These are phyloP conservation scores for Drosophila mercatorum DNA, from an alignment of 2,888 invertebrate genomes.

Conservation along the genomic window DNA sequence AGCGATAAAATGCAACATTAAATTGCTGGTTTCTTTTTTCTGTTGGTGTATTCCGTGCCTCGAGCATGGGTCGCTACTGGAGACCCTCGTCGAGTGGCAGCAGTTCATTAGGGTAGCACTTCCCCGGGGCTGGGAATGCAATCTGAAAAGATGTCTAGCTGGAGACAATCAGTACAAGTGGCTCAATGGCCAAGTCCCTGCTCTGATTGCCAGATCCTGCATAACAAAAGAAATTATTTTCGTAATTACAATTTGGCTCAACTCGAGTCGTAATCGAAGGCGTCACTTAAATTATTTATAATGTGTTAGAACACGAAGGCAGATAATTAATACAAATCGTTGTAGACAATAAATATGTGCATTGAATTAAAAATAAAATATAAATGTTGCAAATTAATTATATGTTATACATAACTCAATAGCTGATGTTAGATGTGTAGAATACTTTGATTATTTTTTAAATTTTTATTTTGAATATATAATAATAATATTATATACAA, in stretches of 20 bases:
- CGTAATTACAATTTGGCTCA: constrained; percentile 26
- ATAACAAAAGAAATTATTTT: constrained; percentile 35
- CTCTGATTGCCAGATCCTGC: constrained; percentile 30
- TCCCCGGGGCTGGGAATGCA: constrained; percentile 36
- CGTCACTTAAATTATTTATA: constrained; percentile 13
- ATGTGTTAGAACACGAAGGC: not conserved
- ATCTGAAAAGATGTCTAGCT: constrained; percentile 30
- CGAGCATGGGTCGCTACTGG: constrained; percentile 16
- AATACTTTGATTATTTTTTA: not conserved
- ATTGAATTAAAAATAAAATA: not conserved
- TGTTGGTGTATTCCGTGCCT: constrained; percentile 17
- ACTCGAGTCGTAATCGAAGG: constrained; percentile 13
- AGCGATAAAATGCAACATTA: constrained; percentile 84
- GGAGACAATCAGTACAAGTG: constrained; percentile 51
- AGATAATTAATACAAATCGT: not conserved
- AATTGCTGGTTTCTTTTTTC: constrained; percentile 73
- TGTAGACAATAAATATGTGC: no score
- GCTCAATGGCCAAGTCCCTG: constrained; percentile 22
- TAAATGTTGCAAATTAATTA: not conserved
- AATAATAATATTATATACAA: no score
- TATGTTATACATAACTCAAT: not conserved
- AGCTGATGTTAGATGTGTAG: no score
- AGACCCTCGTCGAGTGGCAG: constrained; percentile 45
- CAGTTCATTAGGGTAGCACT: constrained; percentile 73
- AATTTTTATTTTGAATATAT: no score